Evolutionary conservation across 2,113 vertebrate genomes (phyloP), one percentile per base, ranked within the genome.

Genomic region (Leptodactylus fuscus): DNA sequence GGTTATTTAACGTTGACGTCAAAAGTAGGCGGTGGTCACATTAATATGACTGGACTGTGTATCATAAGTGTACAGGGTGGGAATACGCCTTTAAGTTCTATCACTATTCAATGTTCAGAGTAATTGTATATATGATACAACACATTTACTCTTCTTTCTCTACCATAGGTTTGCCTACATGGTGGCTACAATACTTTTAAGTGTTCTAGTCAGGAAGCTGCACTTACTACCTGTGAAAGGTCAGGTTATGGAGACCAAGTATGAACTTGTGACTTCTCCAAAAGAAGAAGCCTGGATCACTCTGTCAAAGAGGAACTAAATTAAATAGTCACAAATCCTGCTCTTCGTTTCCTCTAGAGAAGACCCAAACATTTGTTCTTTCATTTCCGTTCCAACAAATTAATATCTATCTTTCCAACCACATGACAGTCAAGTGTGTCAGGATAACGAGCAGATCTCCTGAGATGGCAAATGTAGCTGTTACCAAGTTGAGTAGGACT

Each of bases 201-300:
- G 94, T 88, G 90, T 95, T 0, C 55, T 98, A 88, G 92, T 97
- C 83, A 95, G 94, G 76, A 95, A 91, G 81, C 91, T 99, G 18
- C 91, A 90, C 88, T 92, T 99, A 0, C 93, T 94, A 29, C 90
- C 91, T 24, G 91, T 97, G 81, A 87, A 96, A 82, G 95, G 94
- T n/a, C 97, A 98, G 89, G 93, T 95, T 80, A 91, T 93, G 85
- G 97, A 99, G 89, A 95, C 95, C 81, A 96, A 95, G 38, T 98
- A 96, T 8, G 96, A 98, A 88, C 95, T 99, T 88, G 97, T 99
- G 81, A 95, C 96, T 48, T 95, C 96, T 0, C 95, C 96, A 0
- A 98, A 95, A 87, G 97, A 99, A 10, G 98, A 98, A 90, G 96
- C 95, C 58, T 99, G 98, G 98, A 94, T 99, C 90, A 97, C 95